Conservation (phyloP, 2,113 vertebrate species). For the Ascaphus truei region DNA sequence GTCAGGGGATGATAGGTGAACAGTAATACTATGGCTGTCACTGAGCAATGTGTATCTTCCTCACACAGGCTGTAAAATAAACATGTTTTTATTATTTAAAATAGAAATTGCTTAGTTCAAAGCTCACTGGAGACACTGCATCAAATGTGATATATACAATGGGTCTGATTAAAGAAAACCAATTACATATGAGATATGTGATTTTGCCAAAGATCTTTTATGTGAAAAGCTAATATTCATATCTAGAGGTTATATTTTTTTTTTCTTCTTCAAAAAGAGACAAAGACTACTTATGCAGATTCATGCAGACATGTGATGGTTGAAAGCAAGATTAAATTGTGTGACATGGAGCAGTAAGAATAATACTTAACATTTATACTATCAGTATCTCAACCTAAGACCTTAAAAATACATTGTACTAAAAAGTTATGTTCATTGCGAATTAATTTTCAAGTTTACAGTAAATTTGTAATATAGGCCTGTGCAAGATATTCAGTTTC, state of each 20-base stretch:
- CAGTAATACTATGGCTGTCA: slow-evolving; percentile 47
- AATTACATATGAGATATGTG: slow-evolving; percentile 58
- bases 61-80: slow-evolving; percentile 56
- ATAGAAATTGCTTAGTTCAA: slow-evolving; percentile 49
- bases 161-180: slow-evolving; percentile 56
- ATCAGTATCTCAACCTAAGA: background rate
- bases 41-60: slow-evolving; percentile 50
- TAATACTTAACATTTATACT: background rate
- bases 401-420: background rate
- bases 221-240: slow-evolving; percentile 50
- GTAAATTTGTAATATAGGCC: background rate
- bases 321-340: background rate
- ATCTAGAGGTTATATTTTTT: slow-evolving; percentile 41
- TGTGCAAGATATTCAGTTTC: background rate
- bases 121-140: slow-evolving; percentile 51
- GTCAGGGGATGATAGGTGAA: slow-evolving; percentile 62
- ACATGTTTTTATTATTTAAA: slow-evolving; percentile 54
- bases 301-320: slow-evolving; percentile 16
- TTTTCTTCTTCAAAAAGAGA: slow-evolving; percentile 47
- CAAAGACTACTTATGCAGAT: slow-evolving; percentile 38
- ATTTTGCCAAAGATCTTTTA: slow-evolving; percentile 56
- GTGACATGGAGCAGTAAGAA: background rate
- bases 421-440: background rate
- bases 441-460: background rate
- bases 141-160: slow-evolving; percentile 55